A percentile compares a stretch with the other conserved stretches of the same genome.
Conservation (phyloP, 92 coral and sea anemone species). For the Scolanthus callimorphus region DNA sequence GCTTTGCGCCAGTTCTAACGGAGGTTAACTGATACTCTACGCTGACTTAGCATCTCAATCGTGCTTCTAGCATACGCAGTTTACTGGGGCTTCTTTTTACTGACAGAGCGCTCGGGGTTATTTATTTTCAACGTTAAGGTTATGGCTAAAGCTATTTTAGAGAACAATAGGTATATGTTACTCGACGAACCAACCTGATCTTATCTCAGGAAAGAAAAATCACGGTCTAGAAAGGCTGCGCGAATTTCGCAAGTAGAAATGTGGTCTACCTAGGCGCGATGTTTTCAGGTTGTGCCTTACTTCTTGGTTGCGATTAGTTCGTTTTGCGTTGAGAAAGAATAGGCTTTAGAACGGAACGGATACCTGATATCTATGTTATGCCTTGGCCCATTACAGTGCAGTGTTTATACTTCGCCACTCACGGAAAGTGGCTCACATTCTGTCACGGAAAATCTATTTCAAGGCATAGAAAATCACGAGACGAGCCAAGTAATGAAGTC, state of each 20-base stretch:
- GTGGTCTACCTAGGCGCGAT: no score
- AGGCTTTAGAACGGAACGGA: constrained; percentile 53
- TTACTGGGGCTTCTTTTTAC: constrained; percentile 28
- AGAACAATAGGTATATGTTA: constrained; percentile 85
- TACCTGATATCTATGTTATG: constrained; percentile 66
- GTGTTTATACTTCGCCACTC: constrained; percentile 72
- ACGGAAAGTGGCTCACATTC: constrained; percentile 44
- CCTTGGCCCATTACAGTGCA: constrained; percentile 62
- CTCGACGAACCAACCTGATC: constrained; percentile 74
- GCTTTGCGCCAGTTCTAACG: constrained; percentile 30
- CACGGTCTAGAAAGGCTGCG: constrained; percentile 29
- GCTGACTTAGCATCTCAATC: no score
- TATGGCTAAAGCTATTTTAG: constrained; percentile 50
- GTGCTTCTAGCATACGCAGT: constrained; percentile 1
- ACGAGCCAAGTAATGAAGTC: constrained; percentile 1
- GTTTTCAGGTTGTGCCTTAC: no score
- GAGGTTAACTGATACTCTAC: constrained; percentile 11
- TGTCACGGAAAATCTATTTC: constrained; percentile 75
- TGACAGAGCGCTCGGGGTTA: constrained; percentile 9
- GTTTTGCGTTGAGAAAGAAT: constrained; percentile 52
- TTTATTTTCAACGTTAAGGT: constrained; percentile 20
- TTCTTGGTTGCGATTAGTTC: constrained; percentile 4
- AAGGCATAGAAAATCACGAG: constrained; percentile 17
- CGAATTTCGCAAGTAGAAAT: no score
- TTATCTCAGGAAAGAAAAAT: constrained; percentile 55